Evolutionary conservation across 92 coral and sea anemone genomes (phyloP), one percentile per base, ranked within the genome.

Genomic region (Scolanthus callimorphus): DNA sequence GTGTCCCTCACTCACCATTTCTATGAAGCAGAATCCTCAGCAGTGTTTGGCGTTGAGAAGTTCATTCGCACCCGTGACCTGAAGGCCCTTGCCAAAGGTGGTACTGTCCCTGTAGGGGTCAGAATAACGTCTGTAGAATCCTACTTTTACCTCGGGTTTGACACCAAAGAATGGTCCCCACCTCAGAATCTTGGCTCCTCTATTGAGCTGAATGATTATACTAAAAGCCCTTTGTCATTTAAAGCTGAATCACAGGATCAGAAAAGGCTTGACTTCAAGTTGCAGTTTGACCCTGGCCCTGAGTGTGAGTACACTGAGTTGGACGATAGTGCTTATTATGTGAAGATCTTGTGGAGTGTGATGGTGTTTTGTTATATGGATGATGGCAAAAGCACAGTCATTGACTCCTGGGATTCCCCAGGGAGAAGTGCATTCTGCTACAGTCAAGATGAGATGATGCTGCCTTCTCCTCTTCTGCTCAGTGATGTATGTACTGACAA

Each of bases 251-350:
- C 81, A 8, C 49, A 12, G 17, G 89, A 77, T 38, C 66, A 83
- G 31, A 74, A 62, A 50, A 83, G 52, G 66, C 79, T 91, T 55
- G 86, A 70, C 53, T 84, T 91, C 21, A 89, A 78, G 66, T 51
- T 91, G 34, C 74, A 74, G 70, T 91, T 83, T 69, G 97, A 91
- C 37, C 95, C 95, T 2, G 74, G 76, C 0, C 81, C 80, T 2
- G 78, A 88, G 11, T 65, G 60, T 48, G 46, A 62, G 34, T 65
- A 80, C 69, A 49, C 65, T 25, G 91, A 75, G 20, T 31, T 91
- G 46, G 96, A 80, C 13, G 96, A 88, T 27, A 91, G 95, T 57
- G 92, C 97, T 24, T 91, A 91, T 53, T 91, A 88, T 84, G 73
- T 71, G 72, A 91, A 91, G 69, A 84, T 88, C 38, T 74, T 83